Conservation (phyloP, 2,888 invertebrate species). For the Glaucopsyche alexis region DNA sequence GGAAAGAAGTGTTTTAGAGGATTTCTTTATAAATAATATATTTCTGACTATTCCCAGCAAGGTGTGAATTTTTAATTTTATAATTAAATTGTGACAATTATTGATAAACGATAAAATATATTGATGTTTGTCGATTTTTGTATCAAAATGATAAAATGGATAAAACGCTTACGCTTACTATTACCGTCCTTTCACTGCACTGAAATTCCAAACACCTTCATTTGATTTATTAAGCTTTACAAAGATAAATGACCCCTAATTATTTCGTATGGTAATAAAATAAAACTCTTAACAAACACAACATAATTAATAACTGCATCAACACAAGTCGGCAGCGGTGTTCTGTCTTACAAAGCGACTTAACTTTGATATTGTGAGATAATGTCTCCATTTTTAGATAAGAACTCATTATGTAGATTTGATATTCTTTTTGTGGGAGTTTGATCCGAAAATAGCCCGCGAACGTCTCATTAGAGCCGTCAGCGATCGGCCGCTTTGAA, state of each 20-base stretch:
- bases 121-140: too few species aligned
- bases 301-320: slow-evolving; percentile 17
- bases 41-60: neutral
- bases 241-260: neutral
- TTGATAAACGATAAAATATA: too few species aligned
- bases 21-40: neutral
- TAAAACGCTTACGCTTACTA: too few species aligned
- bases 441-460: slow-evolving; percentile 71
- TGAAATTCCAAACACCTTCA: neutral
- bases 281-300: slow-evolving; percentile 7
- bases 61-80: neutral
- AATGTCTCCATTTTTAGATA: slow-evolving; percentile 31
- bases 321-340: neutral
- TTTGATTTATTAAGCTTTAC: neutral
- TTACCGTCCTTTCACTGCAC: neutral
- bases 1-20: neutral
- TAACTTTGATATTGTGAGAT: slow-evolving; percentile 16
- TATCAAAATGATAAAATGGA: too few species aligned
- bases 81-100: neutral
- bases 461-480: slow-evolving; percentile 77
- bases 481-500: slow-evolving; percentile 70
- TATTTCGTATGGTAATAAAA: neutral
- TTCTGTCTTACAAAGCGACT: slow-evolving; percentile 14
- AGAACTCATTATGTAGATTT: slow-evolving; percentile 42
- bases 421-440: slow-evolving; percentile 39